Base-by-base conservation (phyloP, 2,888 invertebrate genomes). In the Hofmannophila pseudospretella region DNA sequence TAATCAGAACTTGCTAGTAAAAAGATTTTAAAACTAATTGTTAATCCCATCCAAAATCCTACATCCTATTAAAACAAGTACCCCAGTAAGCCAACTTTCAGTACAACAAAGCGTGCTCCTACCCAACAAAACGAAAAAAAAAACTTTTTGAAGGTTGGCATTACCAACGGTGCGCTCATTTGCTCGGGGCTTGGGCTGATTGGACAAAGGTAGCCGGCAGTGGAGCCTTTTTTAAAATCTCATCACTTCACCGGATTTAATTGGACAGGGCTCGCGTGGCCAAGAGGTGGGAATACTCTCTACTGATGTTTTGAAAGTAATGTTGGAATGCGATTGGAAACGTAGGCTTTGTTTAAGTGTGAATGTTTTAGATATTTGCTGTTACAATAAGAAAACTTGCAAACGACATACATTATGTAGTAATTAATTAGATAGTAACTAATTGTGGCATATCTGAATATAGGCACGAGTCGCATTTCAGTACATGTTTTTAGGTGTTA, bases 171-270 rank as follows among this genome's bases (percentile, higher is more conserved):
- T 4, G 10, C 22, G 28, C 36, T 39, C 36, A 39, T 43, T 39
- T 39, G 36, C 32, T 20, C 13, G 11, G 11, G 22, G 36, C 32
- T 20, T 10, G 11, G 11, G 22, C 32, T 44, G 43, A 44, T 44
- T 44, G 38, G 34, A 40, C 40, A 39, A 40, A 40, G 36, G 38
- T 25, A 13, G 9, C 5, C 14, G n/a, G 23, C 4, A 20, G 20
- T 20, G 20, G 20, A 14, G 38, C 32, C 13, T 34, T 39, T 38
- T 36, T 26, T 30, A 34, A 39, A 43, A 43, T 39, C 43, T 37
- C 39, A 39, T 39, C 39, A 39, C 34, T 34, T 34, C 26, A 28
- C 39, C 26, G 32, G 28, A 32, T 39, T 37, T 43, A 43, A 43
- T 39, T 43, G 37, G 39, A 34, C 37, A 11, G n/a, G 22, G 10